Percentiles rank a stretch among this genome's conserved stretches.
Conservation (phyloP, 2,888 invertebrate species). For the Oscheius myriophilus region DNA sequence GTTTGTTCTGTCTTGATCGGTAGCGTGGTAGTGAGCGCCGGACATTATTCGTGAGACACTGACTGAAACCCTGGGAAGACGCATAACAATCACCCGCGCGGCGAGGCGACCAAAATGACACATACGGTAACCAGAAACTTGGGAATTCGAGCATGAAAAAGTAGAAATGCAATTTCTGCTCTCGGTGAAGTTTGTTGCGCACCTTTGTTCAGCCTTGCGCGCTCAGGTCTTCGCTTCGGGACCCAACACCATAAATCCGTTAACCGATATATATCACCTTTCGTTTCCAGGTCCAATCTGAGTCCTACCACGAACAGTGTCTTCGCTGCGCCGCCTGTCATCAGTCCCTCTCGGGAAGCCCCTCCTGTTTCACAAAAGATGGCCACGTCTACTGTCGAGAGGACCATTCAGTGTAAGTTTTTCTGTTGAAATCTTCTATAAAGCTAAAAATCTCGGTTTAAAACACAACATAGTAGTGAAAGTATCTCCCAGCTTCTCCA, state of each 20-base stretch:
- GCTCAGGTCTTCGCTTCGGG: background rate
- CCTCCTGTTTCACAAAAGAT: slow-evolving; percentile 62
- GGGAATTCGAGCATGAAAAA: background rate
- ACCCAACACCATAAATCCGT: background rate
- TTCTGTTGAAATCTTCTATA: background rate
- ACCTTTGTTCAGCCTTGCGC: background rate
- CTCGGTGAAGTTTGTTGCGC: no score
- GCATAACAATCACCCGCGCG: no score
- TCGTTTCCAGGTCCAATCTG: slow-evolving; percentile 58
- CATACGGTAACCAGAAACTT: background rate
- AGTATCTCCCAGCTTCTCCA: no score
- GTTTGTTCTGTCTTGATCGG: no score
- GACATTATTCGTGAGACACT: no score
- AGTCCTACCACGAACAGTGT: slow-evolving; percentile 67
- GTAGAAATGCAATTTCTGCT: no score
- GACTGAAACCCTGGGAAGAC: no score
- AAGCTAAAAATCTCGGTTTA: no score
- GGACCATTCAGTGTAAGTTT: slow-evolving; percentile 65
- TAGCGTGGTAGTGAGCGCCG: no score
- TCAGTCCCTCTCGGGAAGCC: slow-evolving; percentile 42
- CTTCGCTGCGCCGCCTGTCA: slow-evolving; percentile 63
- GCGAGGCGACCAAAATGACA: background rate
- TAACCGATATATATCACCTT: background rate
- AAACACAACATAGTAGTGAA: no score
- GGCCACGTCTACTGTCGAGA: slow-evolving; percentile 66